phyloP scores from a whole-genome alignment of 2,888 invertebrate species.

The Glyphotaelius pellucidus region DNA sequence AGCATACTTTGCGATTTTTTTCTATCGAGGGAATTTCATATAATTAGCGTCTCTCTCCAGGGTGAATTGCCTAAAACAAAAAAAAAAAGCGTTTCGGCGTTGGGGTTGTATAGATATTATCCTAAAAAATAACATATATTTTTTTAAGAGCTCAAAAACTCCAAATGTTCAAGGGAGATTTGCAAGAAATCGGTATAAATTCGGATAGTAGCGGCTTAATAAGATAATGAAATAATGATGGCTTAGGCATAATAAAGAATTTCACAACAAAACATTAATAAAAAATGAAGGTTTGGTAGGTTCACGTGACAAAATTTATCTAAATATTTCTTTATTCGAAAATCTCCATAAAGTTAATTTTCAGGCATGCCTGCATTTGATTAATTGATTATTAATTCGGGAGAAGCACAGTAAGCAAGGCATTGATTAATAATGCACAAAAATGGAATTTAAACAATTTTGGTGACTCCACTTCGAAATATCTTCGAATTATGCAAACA shows the following conservation, averaged over 20 bases:
- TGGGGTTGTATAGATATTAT: too few relatives aligned
- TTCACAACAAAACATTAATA: background rate
- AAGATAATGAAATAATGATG: background rate
- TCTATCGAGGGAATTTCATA: too few relatives aligned
- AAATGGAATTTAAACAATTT: background rate
- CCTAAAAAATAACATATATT: too few relatives aligned
- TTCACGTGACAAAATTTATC: background rate
- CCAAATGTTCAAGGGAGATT: too few relatives aligned
- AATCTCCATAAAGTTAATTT: background rate
- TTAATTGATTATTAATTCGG: background rate
- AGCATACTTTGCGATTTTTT: too few relatives aligned
- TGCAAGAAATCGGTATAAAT: too few relatives aligned
- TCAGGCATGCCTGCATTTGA: background rate
- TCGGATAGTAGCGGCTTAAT: too few relatives aligned
- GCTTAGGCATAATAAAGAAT: background rate
- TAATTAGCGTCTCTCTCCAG: too few relatives aligned
- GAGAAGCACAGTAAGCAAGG: background rate
- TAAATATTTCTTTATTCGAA: background rate
- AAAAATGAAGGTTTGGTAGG: background rate
- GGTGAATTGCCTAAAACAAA: too few relatives aligned
- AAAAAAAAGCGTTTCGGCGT: too few relatives aligned
- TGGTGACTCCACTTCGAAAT: background rate
- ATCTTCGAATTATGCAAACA: background rate
- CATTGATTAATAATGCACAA: background rate
- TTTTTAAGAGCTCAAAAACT: too few relatives aligned